phyloP scores from a whole-genome alignment of 1,140 invertebrate genomes.

The Caenorhabditis elegans region WBcel235 BX284606.5:11564001-11564500 shows the following conservation, averaged over 20 bases:
- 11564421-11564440: slow-evolving; percentile 46
- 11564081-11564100: neutral
- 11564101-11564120: neutral
- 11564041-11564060: slow-evolving; percentile 18
- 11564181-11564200: slow-evolving; percentile 48
- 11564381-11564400: slow-evolving; percentile 46
- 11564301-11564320: too few relatives aligned
- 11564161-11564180: slow-evolving; percentile 32
- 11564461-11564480: neutral
- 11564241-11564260: slow-evolving; percentile 53
- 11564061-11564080: too few relatives aligned
- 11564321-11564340: too few relatives aligned
- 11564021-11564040: slow-evolving; percentile 36
- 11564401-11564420: slow-evolving; percentile 57
- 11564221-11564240: slow-evolving; percentile 53
- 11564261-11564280: slow-evolving; percentile 55
- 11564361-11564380: neutral
- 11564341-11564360: too few relatives aligned
- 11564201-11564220: slow-evolving; percentile 53
- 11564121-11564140: slow-evolving; percentile 22
- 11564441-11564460: neutral
- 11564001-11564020: slow-evolving; percentile 25
- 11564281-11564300: neutral
- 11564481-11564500: slow-evolving; percentile 40
- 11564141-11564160: slow-evolving; percentile 35